These are phyloP conservation scores for Tinea trinotella DNA, from an alignment of 2,888 invertebrate species.

Conservation along the genomic window DNA sequence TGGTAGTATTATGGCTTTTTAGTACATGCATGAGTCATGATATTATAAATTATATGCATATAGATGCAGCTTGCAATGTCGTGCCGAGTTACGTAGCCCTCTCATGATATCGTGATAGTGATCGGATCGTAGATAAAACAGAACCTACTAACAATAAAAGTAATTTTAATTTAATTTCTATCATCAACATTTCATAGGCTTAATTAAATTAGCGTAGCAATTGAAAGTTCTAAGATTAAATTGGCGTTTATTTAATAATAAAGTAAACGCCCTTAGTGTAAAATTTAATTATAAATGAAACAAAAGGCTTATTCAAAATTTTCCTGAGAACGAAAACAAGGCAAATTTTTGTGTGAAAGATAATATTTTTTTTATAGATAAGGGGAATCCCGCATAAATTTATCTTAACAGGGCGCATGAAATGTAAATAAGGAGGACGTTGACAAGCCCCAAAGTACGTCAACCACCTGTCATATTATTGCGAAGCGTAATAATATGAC, in stretches of 20 bases:
- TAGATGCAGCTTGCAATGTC: slow-evolving; percentile 11
- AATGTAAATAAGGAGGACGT: neutral
- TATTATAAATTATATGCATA: neutral
- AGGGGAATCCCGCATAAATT: neutral
- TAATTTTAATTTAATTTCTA: neutral
- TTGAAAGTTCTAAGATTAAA: too few species aligned
- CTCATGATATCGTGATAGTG: slow-evolving; percentile 10
- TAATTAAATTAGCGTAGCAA: too few species aligned
- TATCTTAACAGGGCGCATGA: neutral
- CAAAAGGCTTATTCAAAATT: too few species aligned
- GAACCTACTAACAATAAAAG: neutral
- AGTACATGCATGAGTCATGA: slow-evolving; percentile 4
- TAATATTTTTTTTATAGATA: too few species aligned
- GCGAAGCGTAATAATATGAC: too few species aligned
- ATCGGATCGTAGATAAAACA: neutral
- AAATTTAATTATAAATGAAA: too few species aligned
- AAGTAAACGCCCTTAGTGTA: too few species aligned
- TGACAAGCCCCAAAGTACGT: too few species aligned
- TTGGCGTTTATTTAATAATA: too few species aligned
- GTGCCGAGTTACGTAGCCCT: neutral
- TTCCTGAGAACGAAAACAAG: too few species aligned
- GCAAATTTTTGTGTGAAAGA: too few species aligned
- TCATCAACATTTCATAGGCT: neutral
- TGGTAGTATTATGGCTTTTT: slow-evolving; percentile 2
- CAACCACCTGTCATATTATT: too few species aligned